A percentile compares a stretch with the other conserved stretches of the same genome.
Evolutionary conservation across 1,140 invertebrate species (phyloP).

Genomic region (Nebria ingens): DNA sequence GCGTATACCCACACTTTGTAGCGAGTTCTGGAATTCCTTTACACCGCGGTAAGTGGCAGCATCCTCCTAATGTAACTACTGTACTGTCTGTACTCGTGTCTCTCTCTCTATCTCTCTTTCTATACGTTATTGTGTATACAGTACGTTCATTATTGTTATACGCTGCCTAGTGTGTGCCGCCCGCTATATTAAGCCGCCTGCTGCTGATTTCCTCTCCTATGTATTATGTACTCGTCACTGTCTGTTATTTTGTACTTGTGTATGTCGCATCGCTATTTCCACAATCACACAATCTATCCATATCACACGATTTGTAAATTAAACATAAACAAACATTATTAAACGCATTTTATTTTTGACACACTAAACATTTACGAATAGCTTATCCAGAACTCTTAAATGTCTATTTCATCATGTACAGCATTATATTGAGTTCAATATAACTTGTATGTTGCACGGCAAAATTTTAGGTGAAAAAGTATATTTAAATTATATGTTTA

Average conservation of each 20-base stretch:
- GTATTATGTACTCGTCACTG: slow-evolving; percentile 5
- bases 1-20: slow-evolving; percentile 51
- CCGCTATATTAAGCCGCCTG: slow-evolving; percentile 24
- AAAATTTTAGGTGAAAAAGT: no score
- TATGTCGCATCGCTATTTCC: slow-evolving; percentile 2
- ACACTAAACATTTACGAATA: no score
- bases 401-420: no score
- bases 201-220: not conserved
- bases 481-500: no score
- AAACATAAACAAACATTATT: no score
- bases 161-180: slow-evolving; percentile 30
- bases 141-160: slow-evolving; percentile 13
- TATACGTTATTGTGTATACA: slow-evolving; percentile 23
- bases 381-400: no score
- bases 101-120: slow-evolving; percentile 31
- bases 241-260: not conserved
- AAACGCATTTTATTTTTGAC: no score
- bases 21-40: slow-evolving; percentile 95
- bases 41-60: slow-evolving; percentile 90
- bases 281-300: not conserved
- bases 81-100: slow-evolving; percentile 8
- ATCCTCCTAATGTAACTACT: slow-evolving; percentile 26
- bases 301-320: no score
- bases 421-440: no score
- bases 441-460: no score